Evolutionary conservation across 2,797 vertebrate species (phyloP).

Genomic region (Amblyopsis hoosieri): DNA sequence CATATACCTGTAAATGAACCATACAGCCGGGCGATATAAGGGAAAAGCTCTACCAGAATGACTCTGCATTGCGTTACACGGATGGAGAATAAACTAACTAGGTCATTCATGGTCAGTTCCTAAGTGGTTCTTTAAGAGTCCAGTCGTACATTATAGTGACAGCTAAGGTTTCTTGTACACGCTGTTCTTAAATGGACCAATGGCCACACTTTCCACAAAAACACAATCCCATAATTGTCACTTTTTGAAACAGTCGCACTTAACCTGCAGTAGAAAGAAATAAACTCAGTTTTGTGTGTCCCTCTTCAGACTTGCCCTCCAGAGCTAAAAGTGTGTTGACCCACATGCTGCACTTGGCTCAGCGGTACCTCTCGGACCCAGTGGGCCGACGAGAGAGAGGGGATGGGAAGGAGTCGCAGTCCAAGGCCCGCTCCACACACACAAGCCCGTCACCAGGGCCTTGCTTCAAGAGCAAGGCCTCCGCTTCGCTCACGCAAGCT

Average conservation of each 20-base stretch:
- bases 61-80: not conserved
- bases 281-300: not conserved
- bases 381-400: conserved; percentile 26
- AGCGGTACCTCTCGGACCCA: conserved; percentile 61
- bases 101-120: not conserved
- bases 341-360: conserved; percentile 62
- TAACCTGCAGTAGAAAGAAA: too few relatives aligned
- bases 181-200: too few relatives aligned
- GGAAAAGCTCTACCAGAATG: not conserved
- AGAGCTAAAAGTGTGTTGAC: conserved; percentile 56
- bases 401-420: conserved; percentile 30
- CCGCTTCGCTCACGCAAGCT: conserved; percentile 47
- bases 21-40: not conserved
- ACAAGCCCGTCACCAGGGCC: conserved; percentile 29
- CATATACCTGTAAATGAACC: too few relatives aligned
- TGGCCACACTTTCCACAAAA: too few relatives aligned
- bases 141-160: not conserved
- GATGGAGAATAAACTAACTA: not conserved
- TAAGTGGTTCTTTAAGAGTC: not conserved
- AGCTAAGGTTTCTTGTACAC: too few relatives aligned
- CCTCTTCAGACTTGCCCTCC: conserved; percentile 30
- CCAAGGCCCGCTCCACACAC: conserved; percentile 27
- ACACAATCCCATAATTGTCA: too few relatives aligned
- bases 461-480: conserved; percentile 33
- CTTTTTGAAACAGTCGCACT: too few relatives aligned